Percentiles rank a stretch among this genome's conserved stretches.
Evolutionary conservation across 2,797 vertebrate species (phyloP).

Genomic region (Diceros bicornis): DNA sequence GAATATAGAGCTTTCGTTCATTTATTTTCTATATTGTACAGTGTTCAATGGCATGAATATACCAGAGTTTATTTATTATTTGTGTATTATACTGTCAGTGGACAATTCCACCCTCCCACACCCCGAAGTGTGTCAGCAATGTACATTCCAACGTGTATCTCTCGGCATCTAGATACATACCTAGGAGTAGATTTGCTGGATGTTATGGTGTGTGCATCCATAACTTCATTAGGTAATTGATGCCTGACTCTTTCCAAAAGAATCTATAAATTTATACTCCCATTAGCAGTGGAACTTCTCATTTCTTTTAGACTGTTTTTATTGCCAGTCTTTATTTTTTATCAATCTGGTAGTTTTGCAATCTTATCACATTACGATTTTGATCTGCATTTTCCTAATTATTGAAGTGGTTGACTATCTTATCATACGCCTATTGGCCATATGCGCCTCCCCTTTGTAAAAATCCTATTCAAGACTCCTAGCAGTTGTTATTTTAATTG

Average conservation of each 20-base stretch:
- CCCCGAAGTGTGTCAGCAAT: background rate
- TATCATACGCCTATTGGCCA: background rate
- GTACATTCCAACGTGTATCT: background rate
- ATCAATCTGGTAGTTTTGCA: background rate
- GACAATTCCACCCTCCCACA: background rate
- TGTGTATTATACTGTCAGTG: background rate
- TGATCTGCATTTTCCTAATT: background rate
- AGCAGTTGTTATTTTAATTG: slow-evolving; percentile 12
- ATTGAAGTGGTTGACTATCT: background rate
- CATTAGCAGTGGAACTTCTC: background rate
- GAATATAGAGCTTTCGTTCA: background rate
- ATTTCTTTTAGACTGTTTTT: background rate
- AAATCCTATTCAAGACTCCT: background rate
- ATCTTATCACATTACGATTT: background rate
- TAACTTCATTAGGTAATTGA: background rate
- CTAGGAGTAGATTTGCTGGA: background rate
- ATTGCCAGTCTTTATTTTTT: background rate
- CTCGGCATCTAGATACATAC: background rate
- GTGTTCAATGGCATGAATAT: background rate
- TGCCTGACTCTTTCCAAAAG: background rate
- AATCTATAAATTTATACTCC: background rate
- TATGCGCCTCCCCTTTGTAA: background rate
- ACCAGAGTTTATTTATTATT: background rate
- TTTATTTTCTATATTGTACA: background rate
- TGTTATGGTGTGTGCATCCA: background rate